phyloP scores from a whole-genome alignment of 2,113 vertebrate genomes.

The Mesembrinibis cayennensis region DNA sequence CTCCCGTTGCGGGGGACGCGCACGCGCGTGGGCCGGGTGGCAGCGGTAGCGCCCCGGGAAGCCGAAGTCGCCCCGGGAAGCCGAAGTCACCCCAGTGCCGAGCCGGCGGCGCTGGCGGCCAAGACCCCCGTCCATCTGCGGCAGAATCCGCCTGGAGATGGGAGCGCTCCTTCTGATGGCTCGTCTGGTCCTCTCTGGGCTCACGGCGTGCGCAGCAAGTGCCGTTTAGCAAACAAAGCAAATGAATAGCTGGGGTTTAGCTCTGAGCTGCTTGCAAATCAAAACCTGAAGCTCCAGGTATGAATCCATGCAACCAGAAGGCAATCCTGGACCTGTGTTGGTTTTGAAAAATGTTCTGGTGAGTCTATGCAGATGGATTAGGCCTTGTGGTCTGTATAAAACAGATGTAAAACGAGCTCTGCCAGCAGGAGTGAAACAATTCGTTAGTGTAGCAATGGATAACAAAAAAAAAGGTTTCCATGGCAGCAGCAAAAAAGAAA shows the following conservation, averaged over 20 bases:
- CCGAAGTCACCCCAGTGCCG: no score
- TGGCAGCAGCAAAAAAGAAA: background rate
- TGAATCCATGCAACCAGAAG: rapidly evolving
- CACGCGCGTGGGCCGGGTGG: no score
- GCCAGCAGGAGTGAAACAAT: background rate
- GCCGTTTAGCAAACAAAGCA: background rate
- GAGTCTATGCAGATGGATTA: background rate
- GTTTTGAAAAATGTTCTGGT: background rate
- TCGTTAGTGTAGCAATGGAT: background rate
- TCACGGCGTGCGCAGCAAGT: rapidly evolving
- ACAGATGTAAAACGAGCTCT: background rate
- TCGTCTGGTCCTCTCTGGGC: rapidly evolving
- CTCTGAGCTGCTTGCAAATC: background rate
- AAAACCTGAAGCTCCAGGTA: background rate
- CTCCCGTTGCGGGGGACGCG: background rate
- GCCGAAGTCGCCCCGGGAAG: background rate
- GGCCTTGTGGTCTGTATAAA: background rate
- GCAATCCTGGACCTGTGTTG: background rate
- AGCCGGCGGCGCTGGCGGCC: background rate
- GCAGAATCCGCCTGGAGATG: rapidly evolving
- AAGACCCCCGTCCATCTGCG: background rate
- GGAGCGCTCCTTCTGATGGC: background rate
- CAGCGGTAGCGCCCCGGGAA: background rate
- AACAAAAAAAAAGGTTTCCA: background rate
- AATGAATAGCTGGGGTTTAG: no score